A percentile compares a stretch with the other conserved stretches of the same genome.
These are phyloP conservation scores for Haemorhous mexicanus DNA, from an alignment of 2,113 vertebrate genomes.

Conservation along the genomic window DNA sequence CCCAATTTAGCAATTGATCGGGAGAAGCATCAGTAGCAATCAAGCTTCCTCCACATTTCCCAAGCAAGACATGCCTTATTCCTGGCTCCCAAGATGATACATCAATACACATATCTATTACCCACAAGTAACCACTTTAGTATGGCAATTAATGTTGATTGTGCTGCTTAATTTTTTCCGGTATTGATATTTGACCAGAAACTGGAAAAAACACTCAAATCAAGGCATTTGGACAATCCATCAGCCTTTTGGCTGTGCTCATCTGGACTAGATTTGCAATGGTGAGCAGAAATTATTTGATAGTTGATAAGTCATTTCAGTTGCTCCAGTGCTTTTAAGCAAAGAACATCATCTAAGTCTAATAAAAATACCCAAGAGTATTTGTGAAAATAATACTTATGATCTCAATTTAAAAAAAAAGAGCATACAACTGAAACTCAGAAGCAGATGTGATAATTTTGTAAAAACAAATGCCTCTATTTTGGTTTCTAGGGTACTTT, in stretches of 20 bases:
- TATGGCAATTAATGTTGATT: conserved; percentile 30
- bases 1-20: not conserved
- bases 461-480: conserved; percentile 30
- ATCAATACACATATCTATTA: not conserved
- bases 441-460: conserved; percentile 46
- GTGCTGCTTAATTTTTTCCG: conserved; percentile 11
- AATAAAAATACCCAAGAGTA: not conserved
- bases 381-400: conserved; percentile 14
- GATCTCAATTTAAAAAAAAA: not conserved
- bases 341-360: not conserved
- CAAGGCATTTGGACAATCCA: conserved; percentile 30
- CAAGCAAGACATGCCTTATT: not conserved
- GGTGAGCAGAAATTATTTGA: not conserved
- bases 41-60: not conserved
- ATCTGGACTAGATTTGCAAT: conserved; percentile 47
- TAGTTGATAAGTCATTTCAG: not conserved
- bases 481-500: conserved; percentile 28
- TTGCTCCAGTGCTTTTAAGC: not conserved
- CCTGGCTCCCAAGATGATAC: not conserved
- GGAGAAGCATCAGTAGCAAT: conserved; percentile 14
- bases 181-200: conserved; percentile 42
- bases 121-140: not conserved
- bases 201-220: conserved; percentile 20
- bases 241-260: conserved; percentile 16
- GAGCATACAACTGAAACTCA: conserved; percentile 1